Conservation (phyloP, 2,797 vertebrate species). For the Cirrhinus molitorella region DNA sequence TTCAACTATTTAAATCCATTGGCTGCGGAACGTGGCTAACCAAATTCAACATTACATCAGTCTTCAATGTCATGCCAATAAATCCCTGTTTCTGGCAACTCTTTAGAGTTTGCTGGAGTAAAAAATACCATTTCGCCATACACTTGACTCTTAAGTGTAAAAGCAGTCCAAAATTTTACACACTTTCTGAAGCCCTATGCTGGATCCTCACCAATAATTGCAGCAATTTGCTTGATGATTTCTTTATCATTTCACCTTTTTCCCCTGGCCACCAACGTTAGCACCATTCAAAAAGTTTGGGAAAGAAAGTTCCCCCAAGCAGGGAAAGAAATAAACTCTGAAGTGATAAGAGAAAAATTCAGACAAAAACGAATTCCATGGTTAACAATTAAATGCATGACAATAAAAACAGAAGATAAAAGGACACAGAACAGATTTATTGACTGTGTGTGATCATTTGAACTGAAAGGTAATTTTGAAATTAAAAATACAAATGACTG, state of each 20-base stretch:
- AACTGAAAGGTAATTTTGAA: no score
- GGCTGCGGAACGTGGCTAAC: neutral
- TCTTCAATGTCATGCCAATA: neutral
- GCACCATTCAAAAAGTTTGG: neutral
- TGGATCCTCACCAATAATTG: neutral
- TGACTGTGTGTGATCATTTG: no score
- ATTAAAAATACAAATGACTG: no score
- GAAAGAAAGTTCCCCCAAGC: no score
- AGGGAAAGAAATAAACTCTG: no score
- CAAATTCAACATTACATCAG: neutral
- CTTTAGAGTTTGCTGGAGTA: neutral
- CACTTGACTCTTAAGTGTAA: neutral
- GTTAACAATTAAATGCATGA: no score
- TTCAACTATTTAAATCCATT: neutral
- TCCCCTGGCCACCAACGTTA: neutral
- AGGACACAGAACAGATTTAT: no score
- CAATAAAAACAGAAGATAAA: no score
- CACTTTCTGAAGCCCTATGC: neutral
- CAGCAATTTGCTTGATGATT: neutral
- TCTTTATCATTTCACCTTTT: neutral
- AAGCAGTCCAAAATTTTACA: neutral
- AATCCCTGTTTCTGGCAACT: no score
- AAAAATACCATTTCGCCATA: fast-evolving
- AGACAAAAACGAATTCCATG: no score
- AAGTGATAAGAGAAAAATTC: no score